phyloP scores from a whole-genome alignment of 2,797 vertebrate genomes.

The Phrynocephalus vlangalii region DNA sequence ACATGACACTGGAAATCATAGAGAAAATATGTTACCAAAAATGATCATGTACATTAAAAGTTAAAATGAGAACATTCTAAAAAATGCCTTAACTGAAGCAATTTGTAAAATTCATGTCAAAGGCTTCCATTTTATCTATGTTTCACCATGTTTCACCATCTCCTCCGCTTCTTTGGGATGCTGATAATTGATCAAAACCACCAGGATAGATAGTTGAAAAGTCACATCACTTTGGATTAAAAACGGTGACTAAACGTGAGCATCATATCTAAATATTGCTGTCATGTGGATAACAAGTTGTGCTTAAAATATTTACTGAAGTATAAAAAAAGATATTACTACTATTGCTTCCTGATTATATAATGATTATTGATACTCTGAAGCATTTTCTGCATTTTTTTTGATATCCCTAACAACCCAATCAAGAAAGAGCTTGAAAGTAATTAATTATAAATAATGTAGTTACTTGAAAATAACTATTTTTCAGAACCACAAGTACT shows the following conservation, averaged over 20 bases:
- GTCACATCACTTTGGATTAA: not conserved
- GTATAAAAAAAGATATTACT: not conserved
- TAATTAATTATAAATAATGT: too few relatives aligned
- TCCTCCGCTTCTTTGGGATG: not conserved
- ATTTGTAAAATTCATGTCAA: constrained; percentile 10
- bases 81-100: not conserved
- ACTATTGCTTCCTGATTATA: not conserved
- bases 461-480: too few relatives aligned
- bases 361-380: not conserved
- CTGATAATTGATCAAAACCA: not conserved
- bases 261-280: not conserved
- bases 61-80: not conserved
- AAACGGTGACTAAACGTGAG: not conserved
- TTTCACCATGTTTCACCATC: not conserved
- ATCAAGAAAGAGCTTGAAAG: too few relatives aligned
- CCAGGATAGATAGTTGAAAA: not conserved
- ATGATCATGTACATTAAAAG: not conserved
- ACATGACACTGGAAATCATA: not conserved
- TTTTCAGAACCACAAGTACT: too few relatives aligned
- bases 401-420: not conserved
- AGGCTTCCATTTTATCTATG: constrained; percentile 3
- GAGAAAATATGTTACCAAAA: not conserved
- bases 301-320: not conserved
- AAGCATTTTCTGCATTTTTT: too few relatives aligned
- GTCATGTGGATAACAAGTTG: not conserved